A percentile compares a stretch with the other conserved stretches of the same genome.
Conservation (phyloP, 2,113 vertebrate genomes). For the Archocentrus centrarchus region DNA sequence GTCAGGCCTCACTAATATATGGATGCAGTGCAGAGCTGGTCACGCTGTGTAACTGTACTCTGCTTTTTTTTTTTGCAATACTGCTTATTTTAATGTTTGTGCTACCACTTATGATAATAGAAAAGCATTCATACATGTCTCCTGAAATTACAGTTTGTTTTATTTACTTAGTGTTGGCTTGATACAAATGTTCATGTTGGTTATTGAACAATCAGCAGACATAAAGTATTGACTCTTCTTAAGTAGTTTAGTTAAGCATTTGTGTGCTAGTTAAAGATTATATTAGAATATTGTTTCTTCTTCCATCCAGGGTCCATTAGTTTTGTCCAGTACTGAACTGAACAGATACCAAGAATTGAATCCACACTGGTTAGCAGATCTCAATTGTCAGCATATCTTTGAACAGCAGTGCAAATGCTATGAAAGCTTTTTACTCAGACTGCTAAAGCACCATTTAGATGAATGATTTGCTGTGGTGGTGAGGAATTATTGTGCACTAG, state of each 20-base stretch:
- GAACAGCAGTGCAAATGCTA: background rate
- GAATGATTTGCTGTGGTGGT: background rate
- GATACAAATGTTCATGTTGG: background rate
- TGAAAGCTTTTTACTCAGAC: background rate
- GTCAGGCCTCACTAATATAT: conserved; percentile 32
- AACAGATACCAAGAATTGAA: background rate
- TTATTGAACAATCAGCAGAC: background rate
- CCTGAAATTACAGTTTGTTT: background rate
- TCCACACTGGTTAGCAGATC: background rate
- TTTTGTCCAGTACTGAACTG: background rate
- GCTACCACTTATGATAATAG: conserved; percentile 23
- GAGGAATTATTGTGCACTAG: background rate
- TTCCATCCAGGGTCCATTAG: background rate
- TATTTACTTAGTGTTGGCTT: background rate
- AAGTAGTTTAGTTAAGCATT: background rate
- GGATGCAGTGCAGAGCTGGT: conserved; percentile 20
- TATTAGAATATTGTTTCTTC: background rate
- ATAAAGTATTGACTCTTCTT: background rate
- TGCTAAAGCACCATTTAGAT: background rate
- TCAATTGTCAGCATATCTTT: background rate
- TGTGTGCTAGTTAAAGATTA: background rate
- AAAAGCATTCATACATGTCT: background rate
- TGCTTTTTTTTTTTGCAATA: conserved; percentile 2
- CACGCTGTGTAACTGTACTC: conserved; percentile 24
- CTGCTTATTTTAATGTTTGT: conserved; percentile 47